Evolutionary conservation across 30 jellyfish, hydroid and myxozoan species (phyloP), one percentile per base, ranked within the genome.

Genomic region (Kudoa iwatai): DNA sequence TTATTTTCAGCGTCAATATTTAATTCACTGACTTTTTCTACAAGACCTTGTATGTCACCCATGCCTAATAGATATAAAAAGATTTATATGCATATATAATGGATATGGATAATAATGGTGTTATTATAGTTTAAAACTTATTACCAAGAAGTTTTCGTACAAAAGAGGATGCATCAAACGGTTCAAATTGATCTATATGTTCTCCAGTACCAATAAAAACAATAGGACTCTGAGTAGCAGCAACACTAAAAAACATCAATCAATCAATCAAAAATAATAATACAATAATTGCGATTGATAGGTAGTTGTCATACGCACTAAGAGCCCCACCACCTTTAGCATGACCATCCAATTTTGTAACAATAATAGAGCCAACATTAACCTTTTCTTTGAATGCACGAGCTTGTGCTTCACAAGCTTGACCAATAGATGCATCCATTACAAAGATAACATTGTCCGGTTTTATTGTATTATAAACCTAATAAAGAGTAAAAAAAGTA

Each of bases 291-390:
- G 15, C 15, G 26, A 3, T 14, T n/a, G 12, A 26, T 13, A 4
- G 10, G 1, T 32, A 20, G 17, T 15, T 1, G 21, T 55, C 87
- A 54, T 53, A 77, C 96, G 96, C 96, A 48, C 88, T 62, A 24
- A 77, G 86, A 20, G 96, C 96, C 1, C 96, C 96, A 16, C 96
- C 96, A 24, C 96, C 96, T 48, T 59, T 62, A 9, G 96, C 96
- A 57, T 77, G 96, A 1, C 96, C 96, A 55, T 77, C 96, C 24
- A 77, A 44, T 38, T 77, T 77, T 18, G 96, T 77, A 19, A 77
- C 66, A 25, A 77, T 77, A 25, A 77, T 87, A 20, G 96, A 77
- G 3, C 88, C 96, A 20, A 77, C 96, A 44, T 77, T 88, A 39
- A 77, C 96, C 40, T 77, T 77, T 15, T 77, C 96, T 52, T 77